Percentiles rank a stretch among this genome's conserved stretches.
Evolutionary conservation across 2,888 invertebrate genomes (phyloP).

Genomic region (Latrodectus hesperus): DNA sequence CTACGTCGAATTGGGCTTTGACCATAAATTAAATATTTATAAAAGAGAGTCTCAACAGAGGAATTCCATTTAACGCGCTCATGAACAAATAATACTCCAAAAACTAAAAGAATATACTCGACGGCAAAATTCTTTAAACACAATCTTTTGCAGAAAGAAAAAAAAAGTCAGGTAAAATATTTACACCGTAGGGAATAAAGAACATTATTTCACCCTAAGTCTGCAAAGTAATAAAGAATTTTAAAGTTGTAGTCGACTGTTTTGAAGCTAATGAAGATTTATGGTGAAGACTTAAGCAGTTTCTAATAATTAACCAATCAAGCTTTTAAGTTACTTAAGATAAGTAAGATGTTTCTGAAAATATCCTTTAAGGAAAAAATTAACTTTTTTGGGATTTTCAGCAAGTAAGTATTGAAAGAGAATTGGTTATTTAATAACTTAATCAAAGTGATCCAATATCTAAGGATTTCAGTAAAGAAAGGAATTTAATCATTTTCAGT

Average conservation of each 20-base stretch:
- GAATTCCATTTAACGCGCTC: not conserved
- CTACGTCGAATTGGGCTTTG: not conserved
- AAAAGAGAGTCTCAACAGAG: not conserved
- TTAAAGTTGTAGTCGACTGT: not conserved
- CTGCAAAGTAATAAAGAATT: not conserved
- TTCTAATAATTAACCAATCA: conserved; percentile 2
- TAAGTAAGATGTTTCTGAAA: not conserved
- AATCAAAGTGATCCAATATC: too few species aligned
- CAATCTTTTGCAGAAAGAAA: not conserved
- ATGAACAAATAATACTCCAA: not conserved
- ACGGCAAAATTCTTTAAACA: not conserved
- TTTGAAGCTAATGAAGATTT: not conserved
- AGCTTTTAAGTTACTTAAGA: not conserved
- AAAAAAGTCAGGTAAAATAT: not conserved
- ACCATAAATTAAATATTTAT: conserved; percentile 5
- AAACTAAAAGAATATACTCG: not conserved
- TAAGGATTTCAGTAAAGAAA: too few species aligned
- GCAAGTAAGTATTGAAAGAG: too few species aligned
- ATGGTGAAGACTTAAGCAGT: not conserved
- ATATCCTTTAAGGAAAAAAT: not conserved
- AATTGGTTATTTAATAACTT: too few species aligned
- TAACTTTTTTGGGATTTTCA: too few species aligned
- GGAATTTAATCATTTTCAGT: too few species aligned
- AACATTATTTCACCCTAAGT: not conserved
- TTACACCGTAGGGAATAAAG: not conserved